These are phyloP conservation scores for Formica aserva DNA, from an alignment of 2,888 invertebrate species.

Conservation along the genomic window DNA sequence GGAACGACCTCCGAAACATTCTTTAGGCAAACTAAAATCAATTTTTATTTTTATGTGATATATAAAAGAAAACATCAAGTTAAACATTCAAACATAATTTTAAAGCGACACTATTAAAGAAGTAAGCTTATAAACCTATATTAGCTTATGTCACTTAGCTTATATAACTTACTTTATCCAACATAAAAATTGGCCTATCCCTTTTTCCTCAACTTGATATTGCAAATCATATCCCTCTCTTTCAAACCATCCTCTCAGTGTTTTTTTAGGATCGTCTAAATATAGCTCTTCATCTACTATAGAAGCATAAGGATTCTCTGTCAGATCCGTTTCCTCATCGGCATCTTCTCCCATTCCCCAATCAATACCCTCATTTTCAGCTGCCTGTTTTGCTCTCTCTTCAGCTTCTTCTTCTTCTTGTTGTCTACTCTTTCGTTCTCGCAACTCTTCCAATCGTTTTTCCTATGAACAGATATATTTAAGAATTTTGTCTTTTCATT, in stretches of 20 bases:
- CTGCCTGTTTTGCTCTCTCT: neutral
- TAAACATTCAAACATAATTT: constrained; percentile 10
- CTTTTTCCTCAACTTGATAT: constrained; percentile 95
- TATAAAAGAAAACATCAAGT: neutral
- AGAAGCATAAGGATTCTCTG: constrained; percentile 94
- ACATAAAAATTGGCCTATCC: constrained; percentile 94
- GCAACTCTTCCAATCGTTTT: constrained; percentile 77
- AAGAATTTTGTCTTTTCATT: neutral
- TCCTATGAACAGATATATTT: constrained; percentile 69
- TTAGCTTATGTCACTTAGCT: constrained; percentile 55
- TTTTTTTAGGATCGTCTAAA: constrained; percentile 97
- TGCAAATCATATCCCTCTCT: constrained; percentile 94
- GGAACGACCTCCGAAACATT: constrained; percentile 91
- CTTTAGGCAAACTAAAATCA: constrained; percentile 91
- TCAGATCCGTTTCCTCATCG: constrained; percentile 93
- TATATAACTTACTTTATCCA: constrained; percentile 87
- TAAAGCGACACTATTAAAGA: neutral
- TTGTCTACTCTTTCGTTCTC: constrained; percentile 84
- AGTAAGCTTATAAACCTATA: constrained; percentile 39
- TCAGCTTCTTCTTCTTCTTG: constrained; percentile 84
- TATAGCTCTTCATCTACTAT: constrained; percentile 95
- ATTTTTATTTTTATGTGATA: constrained; percentile 19
- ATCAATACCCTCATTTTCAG: constrained; percentile 91
- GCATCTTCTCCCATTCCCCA: constrained; percentile 99
- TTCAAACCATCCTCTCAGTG: constrained; percentile 97